phyloP scores from a whole-genome alignment of 2,888 invertebrate species.

The Sinopyrophorus schimmeli region DNA sequence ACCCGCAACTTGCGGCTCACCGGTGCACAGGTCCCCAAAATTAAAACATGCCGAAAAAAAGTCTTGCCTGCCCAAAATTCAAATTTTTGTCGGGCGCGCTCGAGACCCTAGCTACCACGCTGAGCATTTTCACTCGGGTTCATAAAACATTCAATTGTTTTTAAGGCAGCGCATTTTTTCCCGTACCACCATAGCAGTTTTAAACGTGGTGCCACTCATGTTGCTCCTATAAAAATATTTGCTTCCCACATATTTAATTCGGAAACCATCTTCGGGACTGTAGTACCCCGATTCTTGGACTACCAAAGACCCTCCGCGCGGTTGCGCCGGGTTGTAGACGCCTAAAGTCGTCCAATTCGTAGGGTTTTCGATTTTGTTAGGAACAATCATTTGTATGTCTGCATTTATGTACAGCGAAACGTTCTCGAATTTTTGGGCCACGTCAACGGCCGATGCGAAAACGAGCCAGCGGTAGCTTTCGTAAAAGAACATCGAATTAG shows the following conservation, averaged over 20 bases:
- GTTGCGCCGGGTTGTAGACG: slow-evolving; percentile 61
- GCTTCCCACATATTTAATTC: slow-evolving; percentile 22
- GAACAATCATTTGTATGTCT: slow-evolving; percentile 53
- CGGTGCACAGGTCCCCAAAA: no score
- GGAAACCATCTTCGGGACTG: slow-evolving; percentile 41
- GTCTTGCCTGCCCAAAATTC: no score
- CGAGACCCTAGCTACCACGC: no score
- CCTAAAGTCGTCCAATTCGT: slow-evolving; percentile 53
- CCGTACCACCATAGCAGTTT: slow-evolving; percentile 60
- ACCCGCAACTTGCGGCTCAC: no score
- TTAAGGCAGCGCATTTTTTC: neutral
- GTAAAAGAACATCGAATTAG: slow-evolving; percentile 37
- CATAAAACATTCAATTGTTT: neutral
- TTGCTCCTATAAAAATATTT: slow-evolving; percentile 54
- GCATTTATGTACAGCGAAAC: slow-evolving; percentile 57
- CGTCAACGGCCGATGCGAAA: slow-evolving; percentile 43
- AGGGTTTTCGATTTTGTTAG: slow-evolving; percentile 23
- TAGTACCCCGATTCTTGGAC: slow-evolving; percentile 59
- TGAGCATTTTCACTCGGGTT: no score
- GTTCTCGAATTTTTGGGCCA: slow-evolving; percentile 46
- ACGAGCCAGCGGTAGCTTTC: slow-evolving; percentile 55
- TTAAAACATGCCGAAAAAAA: no score
- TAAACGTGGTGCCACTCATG: slow-evolving; percentile 61
- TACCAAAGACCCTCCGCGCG: slow-evolving; percentile 58
- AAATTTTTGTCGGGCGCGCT: no score